phyloP scores from a whole-genome alignment of 2,888 invertebrate genomes.

The Nomada ruficornis region DNA sequence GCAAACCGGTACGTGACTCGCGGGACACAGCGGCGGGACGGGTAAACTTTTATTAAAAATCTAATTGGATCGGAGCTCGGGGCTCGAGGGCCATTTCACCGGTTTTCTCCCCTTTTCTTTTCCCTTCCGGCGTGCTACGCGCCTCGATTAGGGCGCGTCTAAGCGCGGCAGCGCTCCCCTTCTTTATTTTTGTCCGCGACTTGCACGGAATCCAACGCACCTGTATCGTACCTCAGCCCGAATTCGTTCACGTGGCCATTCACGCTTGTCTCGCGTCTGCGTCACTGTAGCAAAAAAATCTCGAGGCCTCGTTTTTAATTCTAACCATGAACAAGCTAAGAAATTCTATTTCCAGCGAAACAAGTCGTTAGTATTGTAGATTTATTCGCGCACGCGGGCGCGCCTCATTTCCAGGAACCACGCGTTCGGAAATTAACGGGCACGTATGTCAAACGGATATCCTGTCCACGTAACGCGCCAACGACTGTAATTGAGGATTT shows the following conservation, averaged over 20 bases:
- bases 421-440: constrained; percentile 45
- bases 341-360: background rate
- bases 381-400: background rate
- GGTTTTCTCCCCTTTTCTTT: constrained; percentile 44
- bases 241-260: background rate
- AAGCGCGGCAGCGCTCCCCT: constrained; percentile 21
- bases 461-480: constrained; percentile 43
- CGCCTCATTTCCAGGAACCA: background rate
- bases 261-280: too few relatives aligned
- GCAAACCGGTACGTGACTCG: constrained; percentile 72
- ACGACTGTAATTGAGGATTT: constrained; percentile 64
- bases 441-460: constrained; percentile 55
- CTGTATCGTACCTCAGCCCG: constrained; percentile 2
- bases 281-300: background rate
- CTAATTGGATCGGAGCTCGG: constrained; percentile 78
- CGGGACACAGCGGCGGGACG: constrained; percentile 69
- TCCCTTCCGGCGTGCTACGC: constrained; percentile 13
- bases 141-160: constrained; percentile 30
- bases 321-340: background rate
- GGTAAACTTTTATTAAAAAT: constrained; percentile 81
- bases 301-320: background rate
- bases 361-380: background rate
- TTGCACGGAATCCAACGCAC: background rate
- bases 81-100: constrained; percentile 71
- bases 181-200: background rate